Percentiles rank a stretch among this genome's conserved stretches.
Conservation (phyloP, 2,888 invertebrate genomes). For the Clostera curtula region DNA sequence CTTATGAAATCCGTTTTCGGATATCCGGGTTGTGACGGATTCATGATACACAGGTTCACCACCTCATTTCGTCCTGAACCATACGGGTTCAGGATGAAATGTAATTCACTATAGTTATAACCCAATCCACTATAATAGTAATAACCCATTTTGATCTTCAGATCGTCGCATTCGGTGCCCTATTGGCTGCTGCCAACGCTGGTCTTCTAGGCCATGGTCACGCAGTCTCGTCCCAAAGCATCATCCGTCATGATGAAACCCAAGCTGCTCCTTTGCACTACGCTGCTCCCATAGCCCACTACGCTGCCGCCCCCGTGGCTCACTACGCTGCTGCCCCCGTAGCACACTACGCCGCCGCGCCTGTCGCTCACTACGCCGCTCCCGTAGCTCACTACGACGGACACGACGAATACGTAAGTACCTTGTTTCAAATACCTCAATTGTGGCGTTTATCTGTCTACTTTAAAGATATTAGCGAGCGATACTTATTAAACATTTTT, state of each 20-base stretch:
- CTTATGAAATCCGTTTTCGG: too few relatives aligned
- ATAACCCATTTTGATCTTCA: slow-evolving; percentile 11
- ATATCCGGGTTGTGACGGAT: too few relatives aligned
- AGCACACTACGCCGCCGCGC: slow-evolving; percentile 15
- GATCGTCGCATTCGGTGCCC: slow-evolving; percentile 30
- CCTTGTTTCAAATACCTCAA: too few relatives aligned
- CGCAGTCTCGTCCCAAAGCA: slow-evolving; percentile 27
- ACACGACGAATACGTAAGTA: slow-evolving; percentile 2
- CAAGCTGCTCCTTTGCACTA: slow-evolving; percentile 13
- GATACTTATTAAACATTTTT: too few relatives aligned
- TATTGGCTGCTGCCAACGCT: slow-evolving; percentile 12
- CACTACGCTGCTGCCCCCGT: slow-evolving; percentile 8
- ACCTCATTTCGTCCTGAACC: too few relatives aligned
- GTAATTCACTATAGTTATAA: too few relatives aligned
- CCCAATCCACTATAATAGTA: too few relatives aligned
- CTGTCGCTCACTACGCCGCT: slow-evolving; percentile 23
- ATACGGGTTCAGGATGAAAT: too few relatives aligned
- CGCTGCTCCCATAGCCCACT: slow-evolving; percentile 20
- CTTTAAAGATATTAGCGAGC: too few relatives aligned
- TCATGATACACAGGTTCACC: too few relatives aligned
- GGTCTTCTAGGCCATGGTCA: slow-evolving; percentile 28
- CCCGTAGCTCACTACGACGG: slow-evolving; percentile 26
- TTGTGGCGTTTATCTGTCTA: too few relatives aligned
- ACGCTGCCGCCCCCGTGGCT: slow-evolving; percentile 13
- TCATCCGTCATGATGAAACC: slow-evolving; percentile 27